Evolutionary conservation across 2,888 invertebrate genomes (phyloP).

Genomic region (Muschampia plurimacula): DNA sequence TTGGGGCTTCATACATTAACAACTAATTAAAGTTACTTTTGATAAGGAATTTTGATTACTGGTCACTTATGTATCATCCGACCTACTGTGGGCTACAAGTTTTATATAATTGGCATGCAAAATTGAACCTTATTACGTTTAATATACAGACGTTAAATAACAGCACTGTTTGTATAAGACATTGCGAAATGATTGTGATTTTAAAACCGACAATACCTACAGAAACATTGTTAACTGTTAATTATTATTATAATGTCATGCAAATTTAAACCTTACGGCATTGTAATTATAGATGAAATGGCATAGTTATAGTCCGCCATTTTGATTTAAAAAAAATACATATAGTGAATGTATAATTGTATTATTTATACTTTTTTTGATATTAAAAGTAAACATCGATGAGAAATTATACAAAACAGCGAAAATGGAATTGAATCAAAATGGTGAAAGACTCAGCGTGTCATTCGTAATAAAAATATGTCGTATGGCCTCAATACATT

Average conservation of each 20-base stretch:
- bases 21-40: neutral
- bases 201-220: conserved; percentile 1
- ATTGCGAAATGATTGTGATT: conserved; percentile 1
- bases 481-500: no score
- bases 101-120: neutral
- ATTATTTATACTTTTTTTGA: no score
- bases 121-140: neutral
- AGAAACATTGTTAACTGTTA: conserved; percentile 8
- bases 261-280: neutral
- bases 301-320: neutral
- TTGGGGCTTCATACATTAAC: neutral
- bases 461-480: no score
- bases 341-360: no score
- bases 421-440: no score
- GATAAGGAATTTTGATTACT: neutral
- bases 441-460: no score
- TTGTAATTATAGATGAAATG: neutral
- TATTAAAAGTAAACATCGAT: no score
- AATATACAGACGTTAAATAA: neutral
- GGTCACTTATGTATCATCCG: neutral
- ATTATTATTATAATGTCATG: neutral
- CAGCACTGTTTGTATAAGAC: neutral
- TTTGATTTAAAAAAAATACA: neutral
- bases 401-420: no score
- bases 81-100: neutral